Evolutionary conservation across 2,888 invertebrate genomes (phyloP), one percentile per base, ranked within the genome.

Genomic region (Subacronicta megacephala): DNA sequence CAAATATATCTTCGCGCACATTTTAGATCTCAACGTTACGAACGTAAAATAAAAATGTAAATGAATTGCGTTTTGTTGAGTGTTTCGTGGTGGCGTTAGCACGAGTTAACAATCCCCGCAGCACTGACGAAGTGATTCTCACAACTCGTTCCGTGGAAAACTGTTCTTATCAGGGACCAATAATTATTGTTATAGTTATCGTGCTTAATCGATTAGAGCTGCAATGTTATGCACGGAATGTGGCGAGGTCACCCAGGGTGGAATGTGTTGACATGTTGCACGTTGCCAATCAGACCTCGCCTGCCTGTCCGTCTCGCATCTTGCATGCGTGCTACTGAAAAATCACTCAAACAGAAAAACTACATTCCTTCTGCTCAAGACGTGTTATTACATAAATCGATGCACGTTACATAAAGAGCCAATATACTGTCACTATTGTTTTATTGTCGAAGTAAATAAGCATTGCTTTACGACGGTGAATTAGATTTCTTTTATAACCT

Each of bases 161-260:
- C 56, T 82, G 78, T 76, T 78, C 76, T 90, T 90, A 92, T 92
- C 91, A 72, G 62, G 41, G 54, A 62, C 76, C 79, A 77, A 81
- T 88, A 80, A 87, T 86, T 81, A 85, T 82, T 79, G 80, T 79
- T 80, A 78, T 72, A 73, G 65, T 75, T 83, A 84, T 83, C 82
- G 76, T 62, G 63, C 63, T 67, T 62, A 79, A 82, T 80, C 46
- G 75, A 78, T 81, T 77, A 78, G 75, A 77, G 75, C 66, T 85
- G 85, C 85, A 84, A 72, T 80, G 70, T 78, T 85, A 81, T 80
- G 73, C 75, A 58, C 55, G 66, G 57, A 70, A 63, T 63, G 62
- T 50, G 47, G 52, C 60, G 62, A 64, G 59, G 54, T 54, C 68
- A 61, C 55, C 44, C 56, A 62, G 53, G 60, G 56, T 52, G 54